A percentile compares a stretch with the other conserved stretches of the same genome.
Conservation (phyloP, 2,888 invertebrate species). For the Acholoe squamosa region DNA sequence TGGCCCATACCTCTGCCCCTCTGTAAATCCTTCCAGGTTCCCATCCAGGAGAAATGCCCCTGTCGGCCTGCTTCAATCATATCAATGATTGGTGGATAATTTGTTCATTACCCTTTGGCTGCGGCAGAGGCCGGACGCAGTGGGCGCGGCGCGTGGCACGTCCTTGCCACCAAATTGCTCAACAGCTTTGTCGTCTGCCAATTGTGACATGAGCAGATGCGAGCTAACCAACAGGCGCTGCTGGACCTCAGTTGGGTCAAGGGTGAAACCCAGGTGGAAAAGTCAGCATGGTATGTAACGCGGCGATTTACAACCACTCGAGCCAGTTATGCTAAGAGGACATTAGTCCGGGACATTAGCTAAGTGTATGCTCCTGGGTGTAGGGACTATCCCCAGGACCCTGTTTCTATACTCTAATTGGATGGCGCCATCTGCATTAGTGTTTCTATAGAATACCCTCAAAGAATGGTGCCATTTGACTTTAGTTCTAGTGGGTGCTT, state of each 20-base stretch:
- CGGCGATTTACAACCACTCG: background rate
- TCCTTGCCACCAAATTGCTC: background rate
- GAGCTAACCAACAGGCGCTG: background rate
- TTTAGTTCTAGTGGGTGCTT: no score
- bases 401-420: no score
- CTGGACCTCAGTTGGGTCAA: background rate
- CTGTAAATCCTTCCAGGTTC: background rate
- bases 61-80: background rate
- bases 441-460: no score
- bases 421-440: no score
- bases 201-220: background rate
- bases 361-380: no score
- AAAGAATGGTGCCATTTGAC: no score
- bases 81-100: constrained; percentile 56
- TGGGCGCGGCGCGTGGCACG: constrained; percentile 19
- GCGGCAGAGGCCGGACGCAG: background rate
- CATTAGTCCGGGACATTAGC: background rate
- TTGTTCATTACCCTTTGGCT: constrained; percentile 56
- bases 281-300: background rate
- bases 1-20: background rate
- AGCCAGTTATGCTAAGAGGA: no score
- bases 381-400: no score
- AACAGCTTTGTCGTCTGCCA: constrained; percentile 50
- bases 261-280: background rate
- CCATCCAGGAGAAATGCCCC: background rate